phyloP scores from a whole-genome alignment of 2,888 invertebrate species.

The Pyrgus malvae region DNA sequence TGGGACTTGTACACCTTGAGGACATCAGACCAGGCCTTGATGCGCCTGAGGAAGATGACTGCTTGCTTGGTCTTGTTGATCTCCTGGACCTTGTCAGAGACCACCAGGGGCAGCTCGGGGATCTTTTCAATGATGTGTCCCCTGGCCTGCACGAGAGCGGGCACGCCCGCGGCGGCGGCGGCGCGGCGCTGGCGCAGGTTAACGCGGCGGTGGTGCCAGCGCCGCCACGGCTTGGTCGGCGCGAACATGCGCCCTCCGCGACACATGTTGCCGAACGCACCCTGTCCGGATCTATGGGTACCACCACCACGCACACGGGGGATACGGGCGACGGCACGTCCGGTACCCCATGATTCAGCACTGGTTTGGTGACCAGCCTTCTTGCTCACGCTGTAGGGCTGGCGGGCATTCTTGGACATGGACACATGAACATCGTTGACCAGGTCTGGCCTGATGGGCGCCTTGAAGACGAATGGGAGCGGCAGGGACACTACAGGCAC shows the following conservation, averaged over 20 bases:
- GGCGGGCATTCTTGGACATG: constrained; percentile 97
- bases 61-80: constrained; percentile 99
- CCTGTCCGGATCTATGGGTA: constrained; percentile 96
- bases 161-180: constrained; percentile 97
- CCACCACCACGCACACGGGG: constrained; percentile 99
- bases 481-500: constrained; percentile 87
- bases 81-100: constrained; percentile 97
- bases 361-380: constrained; percentile 99
- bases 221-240: constrained; percentile 98
- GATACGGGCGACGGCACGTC: constrained; percentile 99
- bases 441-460: constrained; percentile 98
- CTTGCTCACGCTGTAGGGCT: constrained; percentile 98
- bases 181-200: constrained; percentile 98
- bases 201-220: constrained; percentile 98
- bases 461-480: constrained; percentile 97
- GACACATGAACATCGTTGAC: constrained; percentile 98
- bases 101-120: constrained; percentile 97
- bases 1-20: constrained; percentile 95
- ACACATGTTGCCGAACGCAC: constrained; percentile 99
- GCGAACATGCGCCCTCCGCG: constrained; percentile 99
- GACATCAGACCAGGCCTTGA: constrained; percentile 98
- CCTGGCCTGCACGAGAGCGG: constrained; percentile 98
- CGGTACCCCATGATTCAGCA: constrained; percentile 99
- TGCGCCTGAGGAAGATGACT: constrained; percentile 94
- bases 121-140: constrained; percentile 94